Percentiles rank a stretch among this genome's conserved stretches.
Conservation (phyloP, 2,797 vertebrate genomes). For the Typhlichthys subterraneus region DNA sequence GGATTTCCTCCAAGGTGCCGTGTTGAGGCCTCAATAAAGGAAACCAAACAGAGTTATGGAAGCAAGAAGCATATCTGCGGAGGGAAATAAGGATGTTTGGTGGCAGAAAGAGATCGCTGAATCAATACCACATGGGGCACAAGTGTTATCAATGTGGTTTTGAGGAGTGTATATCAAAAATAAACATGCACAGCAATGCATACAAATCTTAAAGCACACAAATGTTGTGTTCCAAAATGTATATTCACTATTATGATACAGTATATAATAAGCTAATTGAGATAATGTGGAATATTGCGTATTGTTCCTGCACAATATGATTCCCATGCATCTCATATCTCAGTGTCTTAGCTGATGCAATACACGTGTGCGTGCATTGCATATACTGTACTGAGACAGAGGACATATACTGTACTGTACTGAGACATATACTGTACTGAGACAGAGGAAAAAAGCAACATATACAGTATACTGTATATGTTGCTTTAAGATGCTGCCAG, state of each 20-base stretch:
- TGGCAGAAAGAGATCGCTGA: conserved; percentile 48
- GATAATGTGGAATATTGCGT: no score
- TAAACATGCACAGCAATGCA: neutral
- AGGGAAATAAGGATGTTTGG: conserved; percentile 57
- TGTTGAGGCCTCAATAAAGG: conserved; percentile 69
- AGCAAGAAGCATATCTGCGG: conserved; percentile 41
- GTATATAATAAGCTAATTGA: no score
- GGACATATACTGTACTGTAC: no score
- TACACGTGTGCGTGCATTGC: neutral
- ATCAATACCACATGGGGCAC: conserved; percentile 38
- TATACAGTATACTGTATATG: conserved; percentile 2
- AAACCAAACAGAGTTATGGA: conserved; percentile 54
- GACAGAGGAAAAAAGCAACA: no score
- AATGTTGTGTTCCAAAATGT: neutral
- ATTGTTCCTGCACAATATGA: no score
- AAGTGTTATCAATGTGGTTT: conserved; percentile 37
- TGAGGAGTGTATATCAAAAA: conserved; percentile 18
- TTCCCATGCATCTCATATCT: no score
- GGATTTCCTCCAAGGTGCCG: conserved; percentile 70
- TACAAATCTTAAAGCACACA: neutral
- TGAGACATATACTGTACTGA: no score
- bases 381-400: no score
- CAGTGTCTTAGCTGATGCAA: no score
- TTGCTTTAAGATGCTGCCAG: conserved; percentile 22
- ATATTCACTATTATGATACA: no score